These are phyloP conservation scores for Entomobrya proxima DNA, from an alignment of 2,888 invertebrate species.

Conservation along the genomic window DNA sequence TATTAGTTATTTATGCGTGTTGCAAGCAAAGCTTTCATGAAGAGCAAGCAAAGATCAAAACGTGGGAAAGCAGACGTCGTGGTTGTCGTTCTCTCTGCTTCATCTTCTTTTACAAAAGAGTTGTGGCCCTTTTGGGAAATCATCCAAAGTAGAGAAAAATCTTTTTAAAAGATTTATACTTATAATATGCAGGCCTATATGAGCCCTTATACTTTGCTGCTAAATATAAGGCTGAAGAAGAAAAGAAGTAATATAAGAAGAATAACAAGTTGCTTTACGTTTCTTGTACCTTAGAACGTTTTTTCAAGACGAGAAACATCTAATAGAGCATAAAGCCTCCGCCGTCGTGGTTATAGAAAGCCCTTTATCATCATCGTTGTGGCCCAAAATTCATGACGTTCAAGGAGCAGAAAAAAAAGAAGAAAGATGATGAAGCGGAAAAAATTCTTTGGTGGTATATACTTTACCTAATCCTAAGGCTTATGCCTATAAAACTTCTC, in stretches of 20 bases:
- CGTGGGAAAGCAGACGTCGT: conserved; percentile 64
- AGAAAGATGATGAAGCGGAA: conserved; percentile 64
- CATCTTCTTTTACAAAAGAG: conserved; percentile 63
- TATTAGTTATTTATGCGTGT: conserved; percentile 54
- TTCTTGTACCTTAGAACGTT: not conserved
- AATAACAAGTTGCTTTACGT: conserved; percentile 59
- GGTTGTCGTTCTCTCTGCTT: conserved; percentile 32
- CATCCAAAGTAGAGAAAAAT: conserved; percentile 30
- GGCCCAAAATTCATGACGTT: conserved; percentile 56
- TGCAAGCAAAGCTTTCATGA: conserved; percentile 12
- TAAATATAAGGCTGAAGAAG: conserved; percentile 16
- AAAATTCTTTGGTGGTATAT: conserved; percentile 62
- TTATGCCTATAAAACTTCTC: conserved; percentile 51
- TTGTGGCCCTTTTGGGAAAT: conserved; percentile 65
- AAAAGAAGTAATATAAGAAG: not conserved
- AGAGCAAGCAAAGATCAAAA: conserved; percentile 2
- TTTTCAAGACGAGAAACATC: not conserved
- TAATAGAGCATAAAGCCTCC: conserved; percentile 39
- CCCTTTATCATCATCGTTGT: conserved; percentile 50
- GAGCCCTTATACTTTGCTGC: conserved; percentile 10
- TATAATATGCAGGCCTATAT: not conserved
- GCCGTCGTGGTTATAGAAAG: conserved; percentile 43
- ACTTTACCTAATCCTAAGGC: conserved; percentile 47
- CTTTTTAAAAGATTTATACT: conserved; percentile 13
- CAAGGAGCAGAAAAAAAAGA: not conserved